phyloP scores from a whole-genome alignment of 1,140 invertebrate genomes.

The Brachionus rotundiformis region DNA sequence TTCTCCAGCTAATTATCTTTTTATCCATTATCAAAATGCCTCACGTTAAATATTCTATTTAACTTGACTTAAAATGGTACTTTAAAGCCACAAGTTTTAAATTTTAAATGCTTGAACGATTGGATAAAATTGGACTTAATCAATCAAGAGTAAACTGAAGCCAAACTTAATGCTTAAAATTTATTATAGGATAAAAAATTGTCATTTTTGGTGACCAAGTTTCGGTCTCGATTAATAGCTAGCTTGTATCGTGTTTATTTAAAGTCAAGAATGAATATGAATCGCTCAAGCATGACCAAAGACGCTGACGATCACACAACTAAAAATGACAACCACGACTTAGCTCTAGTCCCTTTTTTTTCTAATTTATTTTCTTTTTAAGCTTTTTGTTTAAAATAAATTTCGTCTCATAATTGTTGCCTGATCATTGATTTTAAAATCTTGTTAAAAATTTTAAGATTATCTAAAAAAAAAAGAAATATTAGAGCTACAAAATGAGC shows the following conservation, averaged over 20 bases:
- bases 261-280: neutral
- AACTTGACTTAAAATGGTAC: constrained; percentile 14
- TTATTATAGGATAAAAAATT: constrained; percentile 31
- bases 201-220: neutral
- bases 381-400: constrained; percentile 22
- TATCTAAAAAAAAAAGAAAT: constrained; percentile 20
- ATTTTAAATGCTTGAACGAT: constrained; percentile 3
- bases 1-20: neutral
- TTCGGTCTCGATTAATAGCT: neutral
- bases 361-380: constrained; percentile 18
- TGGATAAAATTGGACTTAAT: constrained; percentile 26
- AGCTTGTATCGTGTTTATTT: neutral
- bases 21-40: neutral
- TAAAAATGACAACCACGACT: neutral
- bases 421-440: constrained; percentile 1
- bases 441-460: neutral
- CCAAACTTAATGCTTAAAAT: neutral
- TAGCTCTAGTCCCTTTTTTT: constrained; percentile 15
- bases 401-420: neutral
- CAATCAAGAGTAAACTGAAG: constrained; percentile 14
- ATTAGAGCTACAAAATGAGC: constrained; percentile 1
- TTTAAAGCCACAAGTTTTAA: neutral
- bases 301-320: neutral
- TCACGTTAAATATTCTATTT: neutral
- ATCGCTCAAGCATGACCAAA: neutral